Conservation (phyloP, 2,888 invertebrate species). For the Elysia crispata region DNA sequence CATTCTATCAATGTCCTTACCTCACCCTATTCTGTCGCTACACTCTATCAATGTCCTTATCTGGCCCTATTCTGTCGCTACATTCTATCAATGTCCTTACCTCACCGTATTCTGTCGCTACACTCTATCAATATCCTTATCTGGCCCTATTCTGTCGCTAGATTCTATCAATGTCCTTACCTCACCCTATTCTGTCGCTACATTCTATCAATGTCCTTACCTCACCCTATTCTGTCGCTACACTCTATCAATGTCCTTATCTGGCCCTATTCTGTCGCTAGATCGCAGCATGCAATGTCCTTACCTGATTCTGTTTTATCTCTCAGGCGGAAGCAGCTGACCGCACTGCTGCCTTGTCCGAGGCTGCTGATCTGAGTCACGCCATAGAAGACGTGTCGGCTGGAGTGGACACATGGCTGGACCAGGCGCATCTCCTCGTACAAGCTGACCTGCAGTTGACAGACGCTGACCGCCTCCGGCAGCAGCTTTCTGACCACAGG, state of each 20-base stretch:
- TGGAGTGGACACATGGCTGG: slow-evolving; percentile 62
- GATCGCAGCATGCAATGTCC: not conserved
- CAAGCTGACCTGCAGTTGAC: slow-evolving; percentile 59
- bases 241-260: too few relatives aligned
- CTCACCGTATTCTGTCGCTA: too few relatives aligned
- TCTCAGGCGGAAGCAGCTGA: slow-evolving; percentile 60
- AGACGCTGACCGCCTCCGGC: slow-evolving; percentile 62
- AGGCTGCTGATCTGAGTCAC: slow-evolving; percentile 63
- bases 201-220: too few relatives aligned
- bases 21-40: too few relatives aligned
- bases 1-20: not conserved
- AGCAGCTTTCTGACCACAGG: slow-evolving; percentile 63
- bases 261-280: not conserved
- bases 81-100: too few relatives aligned
- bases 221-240: not conserved
- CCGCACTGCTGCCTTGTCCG: slow-evolving; percentile 63
- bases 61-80: too few relatives aligned
- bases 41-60: too few relatives aligned
- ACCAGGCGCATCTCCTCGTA: slow-evolving; percentile 59
- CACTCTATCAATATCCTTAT: too few relatives aligned
- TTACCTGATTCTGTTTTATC: not conserved
- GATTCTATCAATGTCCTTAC: too few relatives aligned
- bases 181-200: too few relatives aligned
- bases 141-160: too few relatives aligned
- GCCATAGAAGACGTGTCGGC: slow-evolving; percentile 63